Conservation (phyloP, 2,797 vertebrate species). For the Myotis planiceps region DNA sequence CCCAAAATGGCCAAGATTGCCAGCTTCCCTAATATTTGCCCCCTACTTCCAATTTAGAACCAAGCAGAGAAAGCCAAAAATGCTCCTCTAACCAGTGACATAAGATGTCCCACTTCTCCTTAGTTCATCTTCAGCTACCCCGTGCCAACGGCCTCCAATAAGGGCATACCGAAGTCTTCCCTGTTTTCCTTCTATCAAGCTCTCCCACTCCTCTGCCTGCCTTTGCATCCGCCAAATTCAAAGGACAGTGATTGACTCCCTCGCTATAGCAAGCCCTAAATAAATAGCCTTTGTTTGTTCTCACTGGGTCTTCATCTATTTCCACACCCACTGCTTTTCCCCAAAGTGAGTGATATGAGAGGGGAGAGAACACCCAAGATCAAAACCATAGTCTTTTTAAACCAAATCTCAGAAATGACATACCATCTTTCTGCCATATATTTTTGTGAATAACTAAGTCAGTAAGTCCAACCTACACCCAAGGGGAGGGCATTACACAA, state of each 20-base stretch:
- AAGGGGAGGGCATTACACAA: not conserved
- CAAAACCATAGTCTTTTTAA: not conserved
- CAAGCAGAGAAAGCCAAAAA: not conserved
- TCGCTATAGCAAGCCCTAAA: not conserved
- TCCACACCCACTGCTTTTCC: not conserved
- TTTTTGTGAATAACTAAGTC: not conserved
- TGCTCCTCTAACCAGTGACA: not conserved
- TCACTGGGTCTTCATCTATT: not conserved
- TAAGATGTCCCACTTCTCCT: not conserved
- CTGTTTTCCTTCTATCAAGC: not conserved
- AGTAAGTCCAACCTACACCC: not conserved
- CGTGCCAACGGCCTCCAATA: not conserved
- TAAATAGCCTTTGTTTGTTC: not conserved
- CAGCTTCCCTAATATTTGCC: not conserved
- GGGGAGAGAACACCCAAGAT: not conserved
- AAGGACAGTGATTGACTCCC: too few species aligned
- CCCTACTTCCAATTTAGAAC: not conserved
- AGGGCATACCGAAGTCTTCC: not conserved
- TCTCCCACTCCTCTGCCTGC: not conserved
- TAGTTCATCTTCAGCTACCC: not conserved
- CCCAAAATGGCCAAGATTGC: not conserved
- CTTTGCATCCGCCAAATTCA: not conserved
- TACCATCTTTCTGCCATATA: not conserved
- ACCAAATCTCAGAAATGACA: not conserved
- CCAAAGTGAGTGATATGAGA: not conserved